Evolutionary conservation across 2,113 vertebrate species (phyloP), one percentile per base, ranked within the genome.

Genomic region (Rhinopomastus cyanomelas): DNA sequence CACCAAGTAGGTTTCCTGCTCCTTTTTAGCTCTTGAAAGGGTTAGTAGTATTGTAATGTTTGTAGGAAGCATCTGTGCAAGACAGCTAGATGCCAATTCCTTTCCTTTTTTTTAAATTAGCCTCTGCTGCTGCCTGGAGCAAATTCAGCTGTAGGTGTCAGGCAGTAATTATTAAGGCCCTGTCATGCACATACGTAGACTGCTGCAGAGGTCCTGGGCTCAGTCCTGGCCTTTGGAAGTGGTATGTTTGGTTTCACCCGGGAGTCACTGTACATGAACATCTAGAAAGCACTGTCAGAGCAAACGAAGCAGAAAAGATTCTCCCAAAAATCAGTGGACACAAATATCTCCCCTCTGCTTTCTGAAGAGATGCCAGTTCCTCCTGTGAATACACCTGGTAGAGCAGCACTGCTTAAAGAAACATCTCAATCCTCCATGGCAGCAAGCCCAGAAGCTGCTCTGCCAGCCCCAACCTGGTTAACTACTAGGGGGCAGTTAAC

Each of bases 371-470:
- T 83, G 93, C 95, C 94, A 94, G 75, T 71, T 94, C 95, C 95
- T 95, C 92, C 95, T 95, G 95, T 62, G 95, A 88, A 79, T 92
- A 87, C 94, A 96, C 94, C 94, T 93, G 94, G 91, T 73, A 64
- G 84, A 91, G 42, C 85, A 92, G 85, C 64, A 85, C 44, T 69
- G 32, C 76, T 66, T 79, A 52, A 44, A 93, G 81, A 65, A 95
- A 96, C 72, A 91, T 93, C 94, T 94, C 95, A 95, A 93, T 95
- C 87, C 87, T 80, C 51, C 44, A 25, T 95, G 94, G 94, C 94
- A 95, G 25, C 34, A 39, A 91, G 94, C 95, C 94, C 95, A 96
- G 94, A 81, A 85, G 67, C 71, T 92, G 87, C 86, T 62, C 74
- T 90, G 92, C 81, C 89, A 92, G 68, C 59, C 71, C 42, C 75